Evolutionary conservation across 2,797 vertebrate species (phyloP).

Genomic region (Enteromius treurensis): DNA sequence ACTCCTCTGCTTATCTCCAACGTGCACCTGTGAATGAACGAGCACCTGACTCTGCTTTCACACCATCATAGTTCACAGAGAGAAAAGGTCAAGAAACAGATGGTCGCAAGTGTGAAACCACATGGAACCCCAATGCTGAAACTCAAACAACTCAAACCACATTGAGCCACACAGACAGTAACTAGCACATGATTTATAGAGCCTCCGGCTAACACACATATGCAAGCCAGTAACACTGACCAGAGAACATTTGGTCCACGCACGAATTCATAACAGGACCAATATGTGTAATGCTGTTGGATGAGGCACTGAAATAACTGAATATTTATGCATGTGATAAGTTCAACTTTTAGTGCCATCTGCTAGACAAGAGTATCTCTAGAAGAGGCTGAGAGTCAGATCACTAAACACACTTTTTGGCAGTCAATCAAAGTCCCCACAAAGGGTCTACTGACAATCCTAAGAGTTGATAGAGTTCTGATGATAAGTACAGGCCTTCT

Average conservation of each 20-base stretch:
- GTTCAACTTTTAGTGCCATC: constrained; percentile 1
- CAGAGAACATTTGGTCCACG: constrained; percentile 3
- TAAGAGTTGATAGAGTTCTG: constrained; percentile 35
- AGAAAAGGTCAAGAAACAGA: constrained; percentile 53
- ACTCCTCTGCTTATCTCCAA: constrained; percentile 13
- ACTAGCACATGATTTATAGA: constrained; percentile 45
- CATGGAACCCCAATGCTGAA: constrained; percentile 31
- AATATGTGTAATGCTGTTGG: neutral
- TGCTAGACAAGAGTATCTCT: neutral
- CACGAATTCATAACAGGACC: neutral
- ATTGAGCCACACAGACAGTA: constrained; percentile 33
- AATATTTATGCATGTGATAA: neutral
- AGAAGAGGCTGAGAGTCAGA: neutral
- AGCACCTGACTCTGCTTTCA: constrained; percentile 45
- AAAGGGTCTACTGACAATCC: constrained; percentile 30
- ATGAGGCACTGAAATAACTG: neutral
- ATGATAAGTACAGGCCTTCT: constrained; percentile 50
- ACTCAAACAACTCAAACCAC: constrained; percentile 36
- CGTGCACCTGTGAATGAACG: constrained; percentile 34
- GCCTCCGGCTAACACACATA: constrained; percentile 2
- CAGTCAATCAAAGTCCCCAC: constrained; percentile 19
- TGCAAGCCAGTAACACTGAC: constrained; percentile 9
- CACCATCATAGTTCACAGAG: constrained; percentile 27
- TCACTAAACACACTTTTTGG: constrained; percentile 29
- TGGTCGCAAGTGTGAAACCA: constrained; percentile 46